A percentile compares a stretch with the other conserved stretches of the same genome.
These are phyloP conservation scores for human (Homo sapiens) DNA, from an alignment of 2,113 vertebrate species.

Conservation along the genomic window GRCh38 chr4:151297001-151297500, in stretches of 20 bases:
- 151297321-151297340: not conserved
- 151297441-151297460: not conserved
- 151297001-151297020: not conserved
- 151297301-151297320: not conserved
- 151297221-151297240: constrained; percentile 45
- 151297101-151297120: not conserved
- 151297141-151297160: constrained; percentile 12
- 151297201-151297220: not conserved
- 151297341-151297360: not conserved
- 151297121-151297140: constrained; percentile 5
- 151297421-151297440: constrained; percentile 1
- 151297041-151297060: not conserved
- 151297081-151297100: not conserved
- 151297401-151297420: constrained; percentile 26
- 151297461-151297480: not conserved
- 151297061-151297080: constrained; percentile 17
- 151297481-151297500: not conserved
- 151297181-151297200: constrained; percentile 7
- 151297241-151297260: constrained; percentile 21
- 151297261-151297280: not conserved
- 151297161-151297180: constrained; percentile 17
- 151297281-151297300: not conserved
- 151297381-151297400: not conserved
- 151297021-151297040: not conserved
- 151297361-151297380: not conserved